phyloP scores from a whole-genome alignment of 53 echinoderm and acorn worm genomes.

The Pentamera pediparva region DNA sequence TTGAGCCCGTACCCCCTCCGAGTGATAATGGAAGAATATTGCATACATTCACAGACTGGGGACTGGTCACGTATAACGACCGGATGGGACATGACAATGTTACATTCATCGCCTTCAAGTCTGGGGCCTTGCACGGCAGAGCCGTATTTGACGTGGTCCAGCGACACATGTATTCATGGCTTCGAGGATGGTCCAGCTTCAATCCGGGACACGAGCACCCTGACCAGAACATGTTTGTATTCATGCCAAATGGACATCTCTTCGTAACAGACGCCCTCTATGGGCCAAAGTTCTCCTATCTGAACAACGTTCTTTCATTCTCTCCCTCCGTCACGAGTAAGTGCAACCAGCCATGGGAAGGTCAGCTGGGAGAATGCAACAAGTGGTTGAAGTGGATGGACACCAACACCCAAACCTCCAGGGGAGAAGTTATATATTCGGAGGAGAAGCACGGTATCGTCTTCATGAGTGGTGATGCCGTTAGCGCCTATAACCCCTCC shows the following conservation, averaged over 20 bases:
- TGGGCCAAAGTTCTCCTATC: conserved; percentile 67
- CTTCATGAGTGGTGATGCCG: conserved; percentile 70
- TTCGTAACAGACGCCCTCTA: conserved; percentile 96
- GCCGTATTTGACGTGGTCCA: conserved; percentile 85
- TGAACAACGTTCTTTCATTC: conserved; percentile 83
- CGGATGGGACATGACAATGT: conserved; percentile 41
- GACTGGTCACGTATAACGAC: conserved; percentile 74
- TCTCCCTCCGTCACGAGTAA: conserved; percentile 71
- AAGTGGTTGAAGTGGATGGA: conserved; percentile 85
- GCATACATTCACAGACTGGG: conserved; percentile 87
- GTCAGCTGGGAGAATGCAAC: conserved; percentile 88
- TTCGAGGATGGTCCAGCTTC: conserved; percentile 82
- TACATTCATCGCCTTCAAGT: conserved; percentile 93
- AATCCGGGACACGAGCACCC: conserved; percentile 99
- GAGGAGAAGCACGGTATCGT: conserved; percentile 52
- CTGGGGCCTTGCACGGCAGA: conserved; percentile 72
- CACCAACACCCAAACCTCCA: conserved; percentile 38
- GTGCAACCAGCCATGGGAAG: conserved; percentile 88
- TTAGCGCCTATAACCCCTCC: conserved; percentile 54
- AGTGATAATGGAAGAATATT: conserved; percentile 45
- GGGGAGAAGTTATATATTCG: conserved; percentile 69
- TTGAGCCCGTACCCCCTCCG: conserved; percentile 58
- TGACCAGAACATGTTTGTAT: conserved; percentile 94
- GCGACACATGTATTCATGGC: conserved; percentile 85
- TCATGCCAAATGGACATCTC: conserved; percentile 70